Evolutionary conservation across 2,113 vertebrate species (phyloP).

Genomic region (Cyprinodon variegatus): DNA sequence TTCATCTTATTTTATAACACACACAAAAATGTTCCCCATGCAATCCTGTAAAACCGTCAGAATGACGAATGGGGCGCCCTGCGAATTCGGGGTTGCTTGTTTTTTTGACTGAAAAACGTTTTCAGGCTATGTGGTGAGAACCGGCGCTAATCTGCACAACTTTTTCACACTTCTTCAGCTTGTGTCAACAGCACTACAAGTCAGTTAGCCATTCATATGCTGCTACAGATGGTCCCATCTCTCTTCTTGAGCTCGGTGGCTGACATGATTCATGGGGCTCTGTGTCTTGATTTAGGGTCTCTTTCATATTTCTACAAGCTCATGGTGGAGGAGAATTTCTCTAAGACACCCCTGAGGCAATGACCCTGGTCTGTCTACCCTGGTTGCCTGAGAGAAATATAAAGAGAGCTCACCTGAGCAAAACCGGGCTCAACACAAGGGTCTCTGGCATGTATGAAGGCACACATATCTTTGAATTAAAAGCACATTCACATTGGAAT

Average conservation of each 20-base stretch:
- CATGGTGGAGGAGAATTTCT: conserved; percentile 79
- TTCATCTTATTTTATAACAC: conserved; percentile 46
- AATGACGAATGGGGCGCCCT: conserved; percentile 57
- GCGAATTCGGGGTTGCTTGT: conserved; percentile 57
- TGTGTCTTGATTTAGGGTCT: conserved; percentile 79
- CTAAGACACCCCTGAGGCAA: conserved; percentile 75
- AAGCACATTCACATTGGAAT: conserved; percentile 10
- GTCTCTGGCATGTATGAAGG: background rate
- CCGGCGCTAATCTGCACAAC: conserved; percentile 70
- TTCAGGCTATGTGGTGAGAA: conserved; percentile 50
- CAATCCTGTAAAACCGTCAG: conserved; percentile 64
- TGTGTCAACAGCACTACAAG: conserved; percentile 71
- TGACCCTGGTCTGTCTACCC: conserved; percentile 74
- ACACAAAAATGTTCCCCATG: conserved; percentile 19
- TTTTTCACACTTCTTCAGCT: conserved; percentile 73
- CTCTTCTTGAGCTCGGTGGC: conserved; percentile 67
- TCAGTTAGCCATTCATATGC: conserved; percentile 76
- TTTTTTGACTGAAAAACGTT: conserved; percentile 60
- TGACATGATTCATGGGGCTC: conserved; percentile 80
- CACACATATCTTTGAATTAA: background rate
- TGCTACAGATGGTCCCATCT: conserved; percentile 70
- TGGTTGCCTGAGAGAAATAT: conserved; percentile 33
- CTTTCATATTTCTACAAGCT: conserved; percentile 77
- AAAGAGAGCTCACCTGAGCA: conserved; percentile 35
- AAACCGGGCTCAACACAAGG: conserved; percentile 32